phyloP scores from a whole-genome alignment of 1,140 invertebrate species.

The Pogonognathellus flavescens region DNA sequence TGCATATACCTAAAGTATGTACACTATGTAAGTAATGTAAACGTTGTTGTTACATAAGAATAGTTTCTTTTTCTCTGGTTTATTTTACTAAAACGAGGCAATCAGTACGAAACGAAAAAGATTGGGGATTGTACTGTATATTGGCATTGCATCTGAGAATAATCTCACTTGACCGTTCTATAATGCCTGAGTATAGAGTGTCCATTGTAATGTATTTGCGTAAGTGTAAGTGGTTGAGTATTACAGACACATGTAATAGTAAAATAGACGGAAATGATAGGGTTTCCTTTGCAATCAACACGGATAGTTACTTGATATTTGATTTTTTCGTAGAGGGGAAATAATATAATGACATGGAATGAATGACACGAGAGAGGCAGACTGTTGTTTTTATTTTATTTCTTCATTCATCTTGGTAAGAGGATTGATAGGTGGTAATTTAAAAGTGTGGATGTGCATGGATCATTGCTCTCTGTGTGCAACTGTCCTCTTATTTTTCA shows the following conservation, averaged over 20 bases:
- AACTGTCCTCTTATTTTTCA: conserved; percentile 23
- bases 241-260: neutral
- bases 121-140: neutral
- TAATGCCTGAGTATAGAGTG: neutral
- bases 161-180: neutral
- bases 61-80: neutral
- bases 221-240: too few species aligned
- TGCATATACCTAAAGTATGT: neutral
- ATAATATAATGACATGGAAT: conserved; percentile 44
- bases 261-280: conserved; percentile 4
- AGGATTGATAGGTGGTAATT: conserved; percentile 41
- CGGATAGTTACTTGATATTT: conserved; percentile 1
- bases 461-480: conserved; percentile 41
- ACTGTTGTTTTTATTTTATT: conserved; percentile 50
- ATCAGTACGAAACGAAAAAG: neutral
- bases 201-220: neutral
- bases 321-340: neutral
- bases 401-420: conserved; percentile 42
- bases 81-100: conserved; percentile 26
- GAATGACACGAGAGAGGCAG: conserved; percentile 38
- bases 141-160: neutral
- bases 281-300: conserved; percentile 26
- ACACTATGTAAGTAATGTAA: neutral
- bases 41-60: neutral
- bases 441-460: conserved; percentile 32